phyloP scores from a whole-genome alignment of 1,140 invertebrate species.

The Maconellicoccus hirsutus region DNA sequence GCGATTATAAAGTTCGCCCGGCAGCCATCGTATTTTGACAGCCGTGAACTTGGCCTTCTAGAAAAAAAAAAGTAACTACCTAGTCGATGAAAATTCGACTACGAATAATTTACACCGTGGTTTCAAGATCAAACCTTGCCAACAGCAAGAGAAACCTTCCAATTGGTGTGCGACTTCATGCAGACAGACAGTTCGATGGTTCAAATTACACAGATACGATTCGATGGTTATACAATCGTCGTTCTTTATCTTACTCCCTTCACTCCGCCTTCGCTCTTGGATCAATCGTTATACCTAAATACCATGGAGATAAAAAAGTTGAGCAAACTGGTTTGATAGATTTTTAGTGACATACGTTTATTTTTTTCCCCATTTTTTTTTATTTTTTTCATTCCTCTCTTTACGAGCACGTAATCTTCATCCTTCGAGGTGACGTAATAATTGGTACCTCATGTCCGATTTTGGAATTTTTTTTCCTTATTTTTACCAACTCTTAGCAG shows the following conservation, averaged over 20 bases:
- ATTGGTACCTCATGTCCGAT: not conserved
- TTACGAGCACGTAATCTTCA: not conserved
- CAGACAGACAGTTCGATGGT: not conserved
- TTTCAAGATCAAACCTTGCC: conserved; percentile 20
- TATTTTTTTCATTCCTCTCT: not conserved
- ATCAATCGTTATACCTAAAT: no score
- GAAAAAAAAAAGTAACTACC: not conserved
- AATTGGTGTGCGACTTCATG: not conserved
- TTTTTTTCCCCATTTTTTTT: no score
- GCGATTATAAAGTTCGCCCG: conserved; percentile 1
- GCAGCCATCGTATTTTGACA: conserved; percentile 13
- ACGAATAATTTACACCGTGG: conserved; percentile 3
- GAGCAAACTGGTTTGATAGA: not conserved
- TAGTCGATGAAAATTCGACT: conserved; percentile 5
- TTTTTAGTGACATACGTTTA: not conserved
- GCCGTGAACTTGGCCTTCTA: conserved; percentile 19
- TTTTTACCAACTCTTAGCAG: no score
- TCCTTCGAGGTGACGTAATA: not conserved
- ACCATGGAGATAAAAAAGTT: not conserved
- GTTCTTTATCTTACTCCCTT: not conserved
- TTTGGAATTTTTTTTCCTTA: not conserved
- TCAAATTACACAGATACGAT: conserved; percentile 9
- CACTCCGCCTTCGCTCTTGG: no score
- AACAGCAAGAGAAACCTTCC: not conserved
- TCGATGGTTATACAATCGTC: not conserved